A percentile compares a stretch with the other conserved stretches of the same genome.
These are phyloP conservation scores for Tholera decimalis DNA, from an alignment of 2,888 invertebrate species.

Conservation along the genomic window DNA sequence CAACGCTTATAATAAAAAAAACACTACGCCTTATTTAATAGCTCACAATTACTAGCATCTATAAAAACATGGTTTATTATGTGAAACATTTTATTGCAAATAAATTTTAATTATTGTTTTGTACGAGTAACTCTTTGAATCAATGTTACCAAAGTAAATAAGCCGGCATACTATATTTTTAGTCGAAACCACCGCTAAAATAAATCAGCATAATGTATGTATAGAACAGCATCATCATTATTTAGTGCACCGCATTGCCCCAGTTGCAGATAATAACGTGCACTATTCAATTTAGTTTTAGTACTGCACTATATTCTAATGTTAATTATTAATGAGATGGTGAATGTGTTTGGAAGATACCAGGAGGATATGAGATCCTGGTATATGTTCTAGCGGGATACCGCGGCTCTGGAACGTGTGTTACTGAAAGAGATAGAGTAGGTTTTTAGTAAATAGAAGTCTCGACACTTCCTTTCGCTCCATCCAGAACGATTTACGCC, in stretches of 20 bases:
- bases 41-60: neutral
- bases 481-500: no score
- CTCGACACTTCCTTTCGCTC: no score
- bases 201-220: constrained; percentile 52
- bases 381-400: no score
- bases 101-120: no score
- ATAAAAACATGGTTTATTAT: no score
- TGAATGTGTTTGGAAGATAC: neutral
- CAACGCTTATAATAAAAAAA: neutral
- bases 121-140: no score
- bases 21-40: neutral
- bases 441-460: no score
- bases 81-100: no score
- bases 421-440: no score
- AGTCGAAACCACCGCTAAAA: constrained; percentile 33
- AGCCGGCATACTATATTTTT: constrained; percentile 14
- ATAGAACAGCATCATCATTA: constrained; percentile 51
- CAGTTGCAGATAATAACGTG: constrained; percentile 46
- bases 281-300: constrained; percentile 52
- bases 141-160: constrained; percentile 7
- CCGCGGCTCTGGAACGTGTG: no score
- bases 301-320: constrained; percentile 32
- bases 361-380: neutral
- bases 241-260: constrained; percentile 57
- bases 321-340: constrained; percentile 38